phyloP scores from a whole-genome alignment of 2,797 vertebrate species.

The Urosaurus nigricauda region DNA sequence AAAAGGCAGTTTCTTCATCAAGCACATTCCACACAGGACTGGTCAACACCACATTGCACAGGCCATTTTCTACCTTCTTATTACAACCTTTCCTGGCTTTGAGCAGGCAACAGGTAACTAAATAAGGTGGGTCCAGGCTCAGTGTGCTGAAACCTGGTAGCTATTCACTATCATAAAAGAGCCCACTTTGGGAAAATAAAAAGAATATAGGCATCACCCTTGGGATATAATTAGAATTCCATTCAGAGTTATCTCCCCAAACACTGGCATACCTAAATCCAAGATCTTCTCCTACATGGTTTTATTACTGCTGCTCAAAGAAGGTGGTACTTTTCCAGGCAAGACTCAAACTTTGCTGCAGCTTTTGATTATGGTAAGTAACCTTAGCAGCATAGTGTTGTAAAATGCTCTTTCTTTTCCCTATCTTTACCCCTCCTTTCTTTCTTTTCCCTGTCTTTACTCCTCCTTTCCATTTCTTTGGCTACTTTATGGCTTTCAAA shows the following conservation, averaged over 20 bases:
- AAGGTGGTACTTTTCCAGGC: neutral
- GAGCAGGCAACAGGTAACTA: neutral
- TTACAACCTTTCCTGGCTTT: neutral
- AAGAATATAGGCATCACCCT: neutral
- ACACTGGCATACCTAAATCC: neutral
- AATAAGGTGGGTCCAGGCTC: neutral
- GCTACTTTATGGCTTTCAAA: neutral
- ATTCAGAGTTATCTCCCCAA: neutral
- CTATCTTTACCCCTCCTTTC: neutral
- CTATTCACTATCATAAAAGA: neutral
- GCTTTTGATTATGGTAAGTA: constrained; percentile 21
- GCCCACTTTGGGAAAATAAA: neutral
- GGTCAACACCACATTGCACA: neutral
- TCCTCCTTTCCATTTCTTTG: neutral
- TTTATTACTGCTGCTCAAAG: neutral
- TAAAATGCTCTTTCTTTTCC: neutral
- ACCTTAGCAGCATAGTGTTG: neutral
- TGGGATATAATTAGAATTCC: neutral
- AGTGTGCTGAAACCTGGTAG: neutral
- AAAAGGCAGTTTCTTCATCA: neutral
- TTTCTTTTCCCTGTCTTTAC: neutral
- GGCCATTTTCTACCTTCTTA: neutral
- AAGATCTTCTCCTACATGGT: neutral
- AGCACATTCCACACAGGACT: neutral
- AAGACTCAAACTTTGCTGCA: neutral